Percentiles rank a stretch among this genome's conserved stretches.
Evolutionary conservation across 2,888 invertebrate genomes (phyloP).

Genomic region (Desoria tigrina): DNA sequence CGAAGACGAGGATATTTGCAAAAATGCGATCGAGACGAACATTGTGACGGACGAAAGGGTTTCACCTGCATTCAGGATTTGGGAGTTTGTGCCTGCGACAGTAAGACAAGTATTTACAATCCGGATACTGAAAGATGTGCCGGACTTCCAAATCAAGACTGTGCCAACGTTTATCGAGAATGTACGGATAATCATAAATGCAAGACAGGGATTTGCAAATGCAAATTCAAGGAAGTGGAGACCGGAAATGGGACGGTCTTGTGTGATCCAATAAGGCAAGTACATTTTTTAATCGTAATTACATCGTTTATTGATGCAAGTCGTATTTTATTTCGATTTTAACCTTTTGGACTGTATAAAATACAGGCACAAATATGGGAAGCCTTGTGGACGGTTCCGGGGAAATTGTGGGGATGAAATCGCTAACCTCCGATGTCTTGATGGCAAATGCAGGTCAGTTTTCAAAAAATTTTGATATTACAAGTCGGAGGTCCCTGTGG

Average conservation of each 20-base stretch:
- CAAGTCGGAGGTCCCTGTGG: no score
- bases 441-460: constrained; percentile 37
- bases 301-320: no score
- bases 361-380: constrained; percentile 37
- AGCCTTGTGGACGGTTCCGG: constrained; percentile 35
- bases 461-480: background rate
- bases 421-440: constrained; percentile 28
- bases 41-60: constrained; percentile 39
- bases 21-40: constrained; percentile 30
- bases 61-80: constrained; percentile 33
- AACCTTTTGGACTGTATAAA: no score
- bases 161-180: constrained; percentile 38
- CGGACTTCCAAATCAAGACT: constrained; percentile 38
- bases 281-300: no score
- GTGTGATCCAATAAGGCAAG: constrained; percentile 40
- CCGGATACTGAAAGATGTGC: constrained; percentile 38
- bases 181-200: constrained; percentile 44
- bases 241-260: constrained; percentile 28
- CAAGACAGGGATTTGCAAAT: constrained; percentile 34
- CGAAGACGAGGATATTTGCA: constrained; percentile 31
- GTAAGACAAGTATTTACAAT: constrained; percentile 24
- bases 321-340: no score
- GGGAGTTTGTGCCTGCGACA: constrained; percentile 33
- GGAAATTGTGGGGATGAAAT: constrained; percentile 36
- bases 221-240: constrained; percentile 38